Percentiles rank a stretch among this genome's conserved stretches.
Conservation (phyloP, 1,140 invertebrate genomes). For the Batillaria attramentaria region DNA sequence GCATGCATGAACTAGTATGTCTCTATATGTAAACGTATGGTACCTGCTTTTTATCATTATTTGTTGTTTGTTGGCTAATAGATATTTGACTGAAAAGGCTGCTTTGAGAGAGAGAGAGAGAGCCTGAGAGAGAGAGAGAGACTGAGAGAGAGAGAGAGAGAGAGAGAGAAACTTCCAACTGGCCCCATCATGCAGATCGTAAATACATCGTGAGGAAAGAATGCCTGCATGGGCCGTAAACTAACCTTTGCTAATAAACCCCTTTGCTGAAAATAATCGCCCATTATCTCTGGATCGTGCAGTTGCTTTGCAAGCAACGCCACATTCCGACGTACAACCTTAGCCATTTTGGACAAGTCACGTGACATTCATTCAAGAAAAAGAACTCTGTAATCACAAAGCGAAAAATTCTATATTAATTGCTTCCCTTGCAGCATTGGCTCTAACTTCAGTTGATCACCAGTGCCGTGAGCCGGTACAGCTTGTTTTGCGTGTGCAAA, state of each 20-base stretch:
- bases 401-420: neutral
- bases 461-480: neutral
- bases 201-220: neutral
- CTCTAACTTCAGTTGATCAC: no score
- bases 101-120: no score
- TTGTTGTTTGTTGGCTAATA: neutral
- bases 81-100: neutral
- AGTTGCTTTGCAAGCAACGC: conserved; percentile 15
- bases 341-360: conserved; percentile 20
- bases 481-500: neutral
- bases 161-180: neutral
- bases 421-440: neutral
- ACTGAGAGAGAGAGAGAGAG: neutral
- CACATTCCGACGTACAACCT: neutral
- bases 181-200: neutral
- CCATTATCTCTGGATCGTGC: conserved; percentile 1
- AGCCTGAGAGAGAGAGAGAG: no score
- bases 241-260: conserved; percentile 8
- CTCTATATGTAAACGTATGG: no score
- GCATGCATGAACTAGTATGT: no score
- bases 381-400: neutral
- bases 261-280: conserved; percentile 11
- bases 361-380: neutral
- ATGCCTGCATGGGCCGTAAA: neutral
- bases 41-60: no score